Base-by-base conservation (phyloP, 1,140 invertebrate genomes). In the Zaprionus capensis region DNA sequence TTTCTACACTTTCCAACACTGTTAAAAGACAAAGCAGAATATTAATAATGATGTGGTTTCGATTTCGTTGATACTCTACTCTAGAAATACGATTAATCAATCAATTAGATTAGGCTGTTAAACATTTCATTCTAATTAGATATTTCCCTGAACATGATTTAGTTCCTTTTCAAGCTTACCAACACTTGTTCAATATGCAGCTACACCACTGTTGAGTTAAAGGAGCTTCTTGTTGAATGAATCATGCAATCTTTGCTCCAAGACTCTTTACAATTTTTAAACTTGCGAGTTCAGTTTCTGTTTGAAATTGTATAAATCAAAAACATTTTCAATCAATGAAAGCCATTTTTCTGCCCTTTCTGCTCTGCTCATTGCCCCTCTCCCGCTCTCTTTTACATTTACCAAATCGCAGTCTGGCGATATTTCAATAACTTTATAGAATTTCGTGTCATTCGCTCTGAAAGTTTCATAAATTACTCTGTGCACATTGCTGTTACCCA, bases 371-470 rank as follows among this genome's bases (percentile, higher is more conserved):
- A 11, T 22, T 51, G 11, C 11, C 20, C 11, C 9, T 51, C 17
- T 7, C 3, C 5, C 3, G 5, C 11, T 24, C 22, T 14, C 20
- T 51, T 2, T 46, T 22, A 12, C 20, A 24, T 6, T 51, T n/a
- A 14, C 20, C 3, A 22, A 51, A 11, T 46, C 7, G 2, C 5
- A 17, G 41, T 17, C 41, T 17, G 12, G 46, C 20, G 31, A 53
- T 64, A 64, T 64, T 65, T 38, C 49, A 24, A 55, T 65, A 65
- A 36, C 62, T 26, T 36, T 34, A 53, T 53, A 53, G 62, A 64
- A 66, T 66, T 66, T 66, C 53, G 17, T 66, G 63, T 73, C 64
- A 73, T 53, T 73, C 56, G 20, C 71, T 68, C 51, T 73, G 71
- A 67, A 56, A 61, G 44, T 49, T 57, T 51, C 64, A 59, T 67